Base-by-base conservation (phyloP, 2,113 vertebrate genomes). In the Oceanodroma tethys region DNA sequence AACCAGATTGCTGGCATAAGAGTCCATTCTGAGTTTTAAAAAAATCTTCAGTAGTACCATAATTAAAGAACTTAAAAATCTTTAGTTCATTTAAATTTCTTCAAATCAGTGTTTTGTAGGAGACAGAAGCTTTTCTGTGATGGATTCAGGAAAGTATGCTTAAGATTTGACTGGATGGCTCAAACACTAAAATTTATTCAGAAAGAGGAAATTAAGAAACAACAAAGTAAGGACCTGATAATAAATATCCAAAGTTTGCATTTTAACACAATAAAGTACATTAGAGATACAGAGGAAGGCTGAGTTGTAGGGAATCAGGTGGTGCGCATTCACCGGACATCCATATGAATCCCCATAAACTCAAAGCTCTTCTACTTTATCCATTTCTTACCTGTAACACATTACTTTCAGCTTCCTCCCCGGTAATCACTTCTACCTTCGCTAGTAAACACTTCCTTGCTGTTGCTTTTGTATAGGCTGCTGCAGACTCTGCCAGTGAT, bases 381-480 rank as follows among this genome's bases (percentile, higher is more conserved):
- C 62, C 0, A 0, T 40, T 86, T 42, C 98, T 98, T 94, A 99
- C 99, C 99, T 99, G 99, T 84, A 99, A 95, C 50, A 99, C 99
- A 1, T 99, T 99, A 97, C 99, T 99, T 98, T 99, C 99, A 0
- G 99, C 99, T 95, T 99, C 99, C 95, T 99, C 99, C 50, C 99
- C 99, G 1, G 99, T 99, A 95, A 99, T 99, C 80, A 99, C 99
- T 53, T 99, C 99, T 10, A 99, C 99, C 93, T 99, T 99, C 76
- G 99, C 99, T 97, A 99, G 97, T 84, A 99, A 98, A 97, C 99
- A 99, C 97, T 99, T 99, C 97, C 99, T 98, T 67, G 99, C 99
- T 36, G 99, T 99, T 53, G 99, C 99, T 98, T 99, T 99, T 95
- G 99, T 99, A 96, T 99, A 99, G 48, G 99, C 99, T 60, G 99